Evolutionary conservation across 2,797 vertebrate species (phyloP).

Genomic region (Eremophila alpestris): DNA sequence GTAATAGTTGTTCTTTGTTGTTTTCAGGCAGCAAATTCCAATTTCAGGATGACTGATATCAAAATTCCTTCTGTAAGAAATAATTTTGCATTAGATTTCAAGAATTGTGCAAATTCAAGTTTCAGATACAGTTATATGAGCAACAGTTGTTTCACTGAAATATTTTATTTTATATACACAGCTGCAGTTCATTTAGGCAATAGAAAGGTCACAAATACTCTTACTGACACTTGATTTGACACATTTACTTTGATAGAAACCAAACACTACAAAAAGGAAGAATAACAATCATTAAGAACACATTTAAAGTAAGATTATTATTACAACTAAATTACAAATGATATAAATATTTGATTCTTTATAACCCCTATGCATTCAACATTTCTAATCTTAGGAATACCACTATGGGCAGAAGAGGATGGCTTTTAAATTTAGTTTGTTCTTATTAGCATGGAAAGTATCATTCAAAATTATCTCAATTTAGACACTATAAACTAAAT

Average conservation of each 20-base stretch:
- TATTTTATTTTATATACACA: constrained; percentile 52
- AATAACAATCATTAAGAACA: constrained; percentile 26
- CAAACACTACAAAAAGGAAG: constrained; percentile 31
- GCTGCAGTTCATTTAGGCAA: constrained; percentile 45
- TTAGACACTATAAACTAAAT: not conserved
- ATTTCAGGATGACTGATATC: not conserved
- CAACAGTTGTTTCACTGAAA: not conserved
- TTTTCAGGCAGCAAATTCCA: not conserved
- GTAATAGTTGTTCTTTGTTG: not conserved
- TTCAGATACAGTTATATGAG: not conserved
- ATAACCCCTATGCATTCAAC: not conserved
- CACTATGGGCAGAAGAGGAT: not conserved
- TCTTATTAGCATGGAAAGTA: not conserved
- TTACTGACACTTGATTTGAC: constrained; percentile 24
- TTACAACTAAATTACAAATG: constrained; percentile 16
- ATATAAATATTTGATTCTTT: constrained; percentile 22
- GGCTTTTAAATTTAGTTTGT: constrained; percentile 22
- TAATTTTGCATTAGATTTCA: not conserved
- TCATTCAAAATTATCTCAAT: not conserved
- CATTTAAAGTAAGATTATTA: constrained; percentile 7
- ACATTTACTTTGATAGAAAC: constrained; percentile 33
- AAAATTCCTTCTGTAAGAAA: not conserved
- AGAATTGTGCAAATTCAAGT: not conserved
- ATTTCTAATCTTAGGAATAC: not conserved
- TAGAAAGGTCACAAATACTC: constrained; percentile 39